Percentiles rank a stretch among this genome's conserved stretches.
Conservation (phyloP, 2,797 vertebrate species). For the Saxicola maurus region DNA sequence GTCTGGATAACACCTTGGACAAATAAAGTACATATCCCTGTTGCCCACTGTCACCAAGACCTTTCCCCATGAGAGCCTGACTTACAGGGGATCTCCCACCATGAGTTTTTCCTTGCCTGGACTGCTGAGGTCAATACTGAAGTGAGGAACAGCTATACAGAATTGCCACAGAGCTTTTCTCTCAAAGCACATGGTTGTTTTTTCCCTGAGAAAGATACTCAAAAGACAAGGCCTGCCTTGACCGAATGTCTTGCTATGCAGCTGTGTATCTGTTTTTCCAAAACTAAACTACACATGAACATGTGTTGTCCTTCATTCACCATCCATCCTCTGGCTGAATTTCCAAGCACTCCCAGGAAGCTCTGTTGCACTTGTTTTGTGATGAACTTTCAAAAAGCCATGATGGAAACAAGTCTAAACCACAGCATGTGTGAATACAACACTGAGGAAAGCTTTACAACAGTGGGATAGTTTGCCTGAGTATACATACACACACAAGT, state of each 20-base stretch:
- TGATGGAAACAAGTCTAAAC: neutral
- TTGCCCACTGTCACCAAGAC: constrained; percentile 67
- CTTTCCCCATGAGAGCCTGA: neutral
- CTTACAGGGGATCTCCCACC: neutral
- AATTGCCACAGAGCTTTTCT: neutral
- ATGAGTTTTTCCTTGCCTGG: neutral
- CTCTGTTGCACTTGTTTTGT: neutral
- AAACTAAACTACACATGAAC: neutral
- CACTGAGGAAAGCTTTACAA: neutral
- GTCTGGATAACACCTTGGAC: constrained; percentile 83
- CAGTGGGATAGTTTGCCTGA: neutral
- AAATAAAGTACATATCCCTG: constrained; percentile 45
- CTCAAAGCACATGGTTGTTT: neutral
- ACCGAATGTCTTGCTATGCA: neutral
- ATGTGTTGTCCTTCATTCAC: neutral
- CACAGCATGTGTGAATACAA: neutral
- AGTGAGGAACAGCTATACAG: neutral
- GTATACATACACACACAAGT: neutral
- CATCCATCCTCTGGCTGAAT: neutral
- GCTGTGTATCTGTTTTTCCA: neutral
- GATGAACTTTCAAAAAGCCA: neutral
- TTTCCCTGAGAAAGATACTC: neutral
- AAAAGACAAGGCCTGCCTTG: neutral
- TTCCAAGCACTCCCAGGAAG: neutral
- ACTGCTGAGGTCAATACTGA: neutral